Evolutionary conservation across 2,888 invertebrate genomes (phyloP), one percentile per base, ranked within the genome.

Genomic region (Dorcus hopei): DNA sequence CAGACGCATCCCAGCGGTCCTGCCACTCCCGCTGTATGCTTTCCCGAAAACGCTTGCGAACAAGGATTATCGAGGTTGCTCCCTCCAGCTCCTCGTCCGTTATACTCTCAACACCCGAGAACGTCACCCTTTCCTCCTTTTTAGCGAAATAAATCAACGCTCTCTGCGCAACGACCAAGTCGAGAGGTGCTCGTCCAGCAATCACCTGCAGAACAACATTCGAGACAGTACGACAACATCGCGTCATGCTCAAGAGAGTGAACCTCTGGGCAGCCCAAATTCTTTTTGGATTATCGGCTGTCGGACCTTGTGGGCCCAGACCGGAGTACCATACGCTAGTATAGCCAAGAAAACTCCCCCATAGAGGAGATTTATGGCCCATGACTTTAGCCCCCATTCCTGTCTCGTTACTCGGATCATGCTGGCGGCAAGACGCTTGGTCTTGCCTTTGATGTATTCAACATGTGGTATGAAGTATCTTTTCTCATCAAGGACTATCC

Each of bases 401-500:
- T n/a, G n/a, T n/a, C n/a, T n/a, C n/a, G n/a, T n/a, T n/a, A n/a
- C n/a, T n/a, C n/a, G n/a, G n/a, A n/a, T n/a, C n/a, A n/a, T n/a
- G n/a, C n/a, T n/a, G n/a, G 40, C 52, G 9, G 39, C 14, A 11
- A 42, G 8, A 4, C 3, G 38, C 14, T 42, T 40, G 3, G 16
- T n/a, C 16, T 42, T 52, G 2, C 48, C 52, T 42, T 11, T 9
- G 9, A 52, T 16, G 19, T 41, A 41, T 16, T 23, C 41, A 5
- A 48, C 5, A 16, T 52, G 45, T 3, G 41, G 52, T 2, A 42
- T 42, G 3, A 42, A 42, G 42, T 2, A 11, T 26, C 26, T 9
- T 47, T 47, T 38, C 11, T 42, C 47, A 7, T 53, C 53, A 9
- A 53, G 33, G 3, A 53, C 53, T 2, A 53, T 6, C n/a, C 53